These are phyloP conservation scores for Tetramorium alpestre DNA, from an alignment of 1,140 invertebrate genomes.

Conservation along the genomic window DNA sequence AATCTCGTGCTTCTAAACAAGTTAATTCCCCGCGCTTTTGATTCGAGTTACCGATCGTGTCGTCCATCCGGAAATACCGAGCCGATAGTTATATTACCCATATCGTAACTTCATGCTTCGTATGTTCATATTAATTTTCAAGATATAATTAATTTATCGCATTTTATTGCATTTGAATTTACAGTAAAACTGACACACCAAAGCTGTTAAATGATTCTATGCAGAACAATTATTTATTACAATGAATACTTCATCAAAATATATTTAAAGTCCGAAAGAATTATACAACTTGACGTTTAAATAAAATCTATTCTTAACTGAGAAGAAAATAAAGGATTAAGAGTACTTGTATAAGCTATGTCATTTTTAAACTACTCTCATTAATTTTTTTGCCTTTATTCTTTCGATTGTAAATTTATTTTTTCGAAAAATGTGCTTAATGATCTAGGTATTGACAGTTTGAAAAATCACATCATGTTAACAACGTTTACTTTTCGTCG, in stretches of 20 bases:
- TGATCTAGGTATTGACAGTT: not conserved
- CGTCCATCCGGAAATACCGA: slow-evolving; percentile 26
- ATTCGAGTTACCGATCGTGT: slow-evolving; percentile 35
- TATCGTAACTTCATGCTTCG: not conserved
- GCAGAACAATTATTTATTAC: not conserved
- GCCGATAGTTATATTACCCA: not conserved
- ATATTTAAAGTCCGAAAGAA: not conserved
- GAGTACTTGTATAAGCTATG: not conserved
- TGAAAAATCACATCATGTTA: not conserved
- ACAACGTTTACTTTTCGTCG: not conserved
- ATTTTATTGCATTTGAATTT: not conserved
- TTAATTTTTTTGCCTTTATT: not conserved
- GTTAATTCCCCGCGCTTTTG: slow-evolving; percentile 75
- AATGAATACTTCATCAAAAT: not conserved
- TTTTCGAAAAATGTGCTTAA: slow-evolving; percentile 1
- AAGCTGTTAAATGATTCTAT: not conserved
- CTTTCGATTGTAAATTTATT: not conserved
- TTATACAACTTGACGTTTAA: not conserved
- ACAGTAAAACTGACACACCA: not conserved
- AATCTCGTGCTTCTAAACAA: slow-evolving; percentile 69
- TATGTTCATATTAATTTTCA: not conserved
- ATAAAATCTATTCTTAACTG: not conserved
- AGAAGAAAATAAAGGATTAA: not conserved
- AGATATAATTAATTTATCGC: not conserved
- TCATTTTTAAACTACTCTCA: not conserved